Base-by-base conservation (phyloP, 1,140 invertebrate genomes). In the Orussus abietinus region DNA sequence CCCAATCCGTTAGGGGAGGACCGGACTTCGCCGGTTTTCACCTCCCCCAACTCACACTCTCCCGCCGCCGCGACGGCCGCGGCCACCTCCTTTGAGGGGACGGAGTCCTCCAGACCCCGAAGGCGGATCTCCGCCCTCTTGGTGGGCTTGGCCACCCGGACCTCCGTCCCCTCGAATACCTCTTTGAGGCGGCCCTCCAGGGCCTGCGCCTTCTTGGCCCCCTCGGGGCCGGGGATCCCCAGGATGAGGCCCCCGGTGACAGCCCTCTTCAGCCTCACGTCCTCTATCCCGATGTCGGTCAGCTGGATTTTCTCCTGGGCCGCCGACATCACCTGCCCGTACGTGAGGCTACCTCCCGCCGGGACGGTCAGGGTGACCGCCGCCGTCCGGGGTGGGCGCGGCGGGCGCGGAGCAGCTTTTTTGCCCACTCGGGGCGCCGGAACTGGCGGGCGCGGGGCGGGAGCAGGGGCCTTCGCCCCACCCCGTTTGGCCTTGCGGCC, bases 221-320 rank as follows among this genome's bases (percentile, higher is more conserved):
- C 22, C 22, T 25, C 22, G 22, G 22, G 22, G n/a, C 22, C 22
- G 22, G 22, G 22, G 22, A 25, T 25, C 22, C n/a, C 22, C 22
- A 25, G 22, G 22, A 25, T n/a, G 6, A 25, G 22, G 6, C n/a
- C 22, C 22, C n/a, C 22, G 22, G 22, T 25, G 6, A 25, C n/a
- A 6, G 22, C 22, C n/a, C 22, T 6, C 22, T n/a, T 25, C n/a
- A n/a, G 22, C 6, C 22, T 6, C 6, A 25, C 22, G 6, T 25
- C 22, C 6, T 6, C n/a, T 25, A 25, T 25, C 6, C 6, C 22
- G 22, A 25, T 7, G 22, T 25, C n/a, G 22, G 22, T 25, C 22
- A 25, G 22, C 6, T 25, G 6, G n/a, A 7, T 25, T 6, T 25
- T 25, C n/a, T 25, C 6, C 22, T n/a, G 6, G 22, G 22, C 22